Evolutionary conservation across 2,888 invertebrate genomes (phyloP), one percentile per base, ranked within the genome.

Genomic region (Pteria penguin): DNA sequence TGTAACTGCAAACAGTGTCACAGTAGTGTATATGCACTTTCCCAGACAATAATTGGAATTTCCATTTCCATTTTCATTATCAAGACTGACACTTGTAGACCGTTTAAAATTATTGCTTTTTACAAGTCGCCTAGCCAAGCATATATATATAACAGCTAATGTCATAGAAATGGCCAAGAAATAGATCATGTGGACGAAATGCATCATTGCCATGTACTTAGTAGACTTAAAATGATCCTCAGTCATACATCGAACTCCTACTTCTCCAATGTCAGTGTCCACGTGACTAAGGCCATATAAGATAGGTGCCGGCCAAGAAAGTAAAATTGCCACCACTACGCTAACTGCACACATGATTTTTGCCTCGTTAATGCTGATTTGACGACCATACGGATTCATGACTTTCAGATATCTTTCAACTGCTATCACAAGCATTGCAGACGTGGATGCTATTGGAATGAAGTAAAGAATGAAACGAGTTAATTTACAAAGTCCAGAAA

Each of bases 341-440:
- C 78, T 75, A 1, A 75, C 14, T 18, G 77, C 36, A 61, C 83
- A 82, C 24, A 80, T 62, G 1, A 80, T 57, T 55, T 79, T 83
- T 1, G 82, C 84, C 29, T 81, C 80, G 2, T 66, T 74, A 26
- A 60, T 62, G 8, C 80, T 77, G n/a, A 85, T 72, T 45, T 85
- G 85, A 31, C 61, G 27, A 4, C 69, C 69, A 62, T 83, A 80
- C 1, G 83, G 85, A 14, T 70, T 60, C 32, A 82, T 81, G 26
- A 84, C 77, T 70, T 81, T 54, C 54, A 80, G 73, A 57, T 79
- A 82, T 29, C 85, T 68, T 33, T 88, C 87, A 8, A 85, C 66
- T 27, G 85, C 86, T 26, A 88, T 88, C n/a, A 82, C 81, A 11
- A 85, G 66, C 11, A 88, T 68, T 5, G 83, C 83, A 4, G 82